Evolutionary conservation across 2,888 invertebrate genomes (phyloP).

Genomic region (Mamestra brassicae): DNA sequence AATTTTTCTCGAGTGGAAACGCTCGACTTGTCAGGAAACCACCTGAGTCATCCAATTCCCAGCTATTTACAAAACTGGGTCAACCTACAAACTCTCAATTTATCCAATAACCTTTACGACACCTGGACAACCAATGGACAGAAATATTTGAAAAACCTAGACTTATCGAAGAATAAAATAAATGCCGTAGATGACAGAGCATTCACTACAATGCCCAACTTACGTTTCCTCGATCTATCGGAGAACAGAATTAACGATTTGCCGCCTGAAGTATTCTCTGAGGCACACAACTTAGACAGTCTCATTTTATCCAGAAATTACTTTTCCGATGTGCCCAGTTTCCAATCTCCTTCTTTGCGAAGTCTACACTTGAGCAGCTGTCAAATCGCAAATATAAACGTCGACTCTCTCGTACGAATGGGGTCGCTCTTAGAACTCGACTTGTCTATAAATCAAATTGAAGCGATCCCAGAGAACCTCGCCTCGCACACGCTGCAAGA

Average conservation of each 20-base stretch:
- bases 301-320: slow-evolving; percentile 93
- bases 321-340: slow-evolving; percentile 90
- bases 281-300: slow-evolving; percentile 89
- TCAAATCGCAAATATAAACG: slow-evolving; percentile 91
- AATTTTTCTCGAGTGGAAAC: slow-evolving; percentile 87
- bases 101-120: slow-evolving; percentile 90
- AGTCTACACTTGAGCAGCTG: slow-evolving; percentile 92
- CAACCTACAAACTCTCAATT: slow-evolving; percentile 89
- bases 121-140: slow-evolving; percentile 78
- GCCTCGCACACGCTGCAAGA: slow-evolving; percentile 91
- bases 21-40: slow-evolving; percentile 88
- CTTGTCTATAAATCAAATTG: slow-evolving; percentile 93
- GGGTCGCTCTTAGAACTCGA: slow-evolving; percentile 91
- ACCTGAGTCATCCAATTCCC: slow-evolving; percentile 85
- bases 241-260: slow-evolving; percentile 92
- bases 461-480: slow-evolving; percentile 91
- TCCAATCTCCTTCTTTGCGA: slow-evolving; percentile 91
- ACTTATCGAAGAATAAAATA: slow-evolving; percentile 93
- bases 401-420: slow-evolving; percentile 89
- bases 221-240: slow-evolving; percentile 92
- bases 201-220: slow-evolving; percentile 89
- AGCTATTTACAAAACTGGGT: slow-evolving; percentile 86
- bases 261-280: slow-evolving; percentile 89
- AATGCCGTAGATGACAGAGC: slow-evolving; percentile 90
- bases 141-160: slow-evolving; percentile 89